These are phyloP conservation scores for Amphilophus citrinellus DNA, from an alignment of 2,113 vertebrate genomes.

Conservation along the genomic window DNA sequence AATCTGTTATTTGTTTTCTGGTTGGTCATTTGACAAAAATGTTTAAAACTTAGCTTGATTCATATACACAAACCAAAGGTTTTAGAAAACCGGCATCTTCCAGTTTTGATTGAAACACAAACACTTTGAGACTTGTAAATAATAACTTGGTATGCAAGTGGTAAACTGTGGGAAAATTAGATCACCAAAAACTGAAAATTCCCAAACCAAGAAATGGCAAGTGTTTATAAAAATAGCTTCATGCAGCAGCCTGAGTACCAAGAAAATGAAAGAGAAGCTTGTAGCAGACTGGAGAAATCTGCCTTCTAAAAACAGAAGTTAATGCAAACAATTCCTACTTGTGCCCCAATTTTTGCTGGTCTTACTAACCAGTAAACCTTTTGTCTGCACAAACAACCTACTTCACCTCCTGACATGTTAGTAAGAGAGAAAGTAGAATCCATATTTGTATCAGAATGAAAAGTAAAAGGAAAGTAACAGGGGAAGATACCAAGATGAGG, in stretches of 20 bases:
- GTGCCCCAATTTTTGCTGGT: not conserved
- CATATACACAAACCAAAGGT: not conserved
- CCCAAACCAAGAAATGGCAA: not conserved
- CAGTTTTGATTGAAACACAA: not conserved
- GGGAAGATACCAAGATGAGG: not conserved
- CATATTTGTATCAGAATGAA: not conserved
- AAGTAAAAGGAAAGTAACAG: not conserved
- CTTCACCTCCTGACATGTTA: not conserved
- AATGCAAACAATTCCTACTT: not conserved
- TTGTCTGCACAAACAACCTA: not conserved
- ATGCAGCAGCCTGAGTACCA: not conserved
- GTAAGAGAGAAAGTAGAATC: not conserved
- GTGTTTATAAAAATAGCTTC: not conserved
- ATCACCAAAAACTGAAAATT: not conserved
- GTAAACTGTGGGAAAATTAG: not conserved
- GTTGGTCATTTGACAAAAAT: not conserved
- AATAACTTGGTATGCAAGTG: not conserved
- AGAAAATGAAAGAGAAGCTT: not conserved
- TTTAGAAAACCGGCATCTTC: not conserved
- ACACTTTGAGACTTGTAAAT: not conserved
- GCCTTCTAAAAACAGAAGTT: not conserved
- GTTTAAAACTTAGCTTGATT: fast-evolving
- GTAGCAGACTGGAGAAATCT: not conserved
- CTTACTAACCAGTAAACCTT: not conserved
- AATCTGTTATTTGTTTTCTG: not conserved